These are phyloP conservation scores for Adineta ricciae DNA, from an alignment of 2,888 invertebrate genomes.

Conservation along the genomic window DNA sequence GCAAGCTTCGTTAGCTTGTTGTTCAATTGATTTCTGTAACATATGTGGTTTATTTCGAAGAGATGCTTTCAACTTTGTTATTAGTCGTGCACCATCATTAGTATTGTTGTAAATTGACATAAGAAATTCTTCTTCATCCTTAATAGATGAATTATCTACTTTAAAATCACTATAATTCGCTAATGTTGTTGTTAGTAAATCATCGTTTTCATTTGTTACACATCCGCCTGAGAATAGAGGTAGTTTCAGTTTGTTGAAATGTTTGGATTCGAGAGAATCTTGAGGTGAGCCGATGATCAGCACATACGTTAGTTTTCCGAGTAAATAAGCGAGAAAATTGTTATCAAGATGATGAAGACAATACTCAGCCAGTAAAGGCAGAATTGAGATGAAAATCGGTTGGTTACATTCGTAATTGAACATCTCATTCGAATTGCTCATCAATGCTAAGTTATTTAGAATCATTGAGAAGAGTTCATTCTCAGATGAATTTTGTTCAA, in stretches of 20 bases:
- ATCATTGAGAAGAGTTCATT: background rate
- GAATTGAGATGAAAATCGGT: background rate
- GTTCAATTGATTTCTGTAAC: slow-evolving; percentile 12
- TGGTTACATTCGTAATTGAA: background rate
- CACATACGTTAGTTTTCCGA: background rate
- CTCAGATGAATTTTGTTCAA: background rate
- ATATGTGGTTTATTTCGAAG: background rate
- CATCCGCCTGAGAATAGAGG: background rate
- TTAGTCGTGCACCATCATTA: background rate
- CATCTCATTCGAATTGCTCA: background rate
- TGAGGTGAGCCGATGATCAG: background rate
- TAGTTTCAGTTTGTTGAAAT: background rate
- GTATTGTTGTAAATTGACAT: slow-evolving; percentile 8
- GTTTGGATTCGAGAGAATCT: background rate
- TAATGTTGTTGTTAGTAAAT: background rate
- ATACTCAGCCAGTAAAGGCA: background rate
- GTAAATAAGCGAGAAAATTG: background rate
- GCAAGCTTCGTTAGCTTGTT: background rate
- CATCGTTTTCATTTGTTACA: background rate
- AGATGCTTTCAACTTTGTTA: background rate
- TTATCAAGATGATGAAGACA: background rate
- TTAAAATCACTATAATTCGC: background rate
- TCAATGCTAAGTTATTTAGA: background rate
- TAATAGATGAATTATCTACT: background rate
- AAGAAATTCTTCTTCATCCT: background rate